These are phyloP conservation scores for Nothobranchius kuhntae DNA, from an alignment of 2,113 vertebrate genomes.

Conservation along the genomic window DNA sequence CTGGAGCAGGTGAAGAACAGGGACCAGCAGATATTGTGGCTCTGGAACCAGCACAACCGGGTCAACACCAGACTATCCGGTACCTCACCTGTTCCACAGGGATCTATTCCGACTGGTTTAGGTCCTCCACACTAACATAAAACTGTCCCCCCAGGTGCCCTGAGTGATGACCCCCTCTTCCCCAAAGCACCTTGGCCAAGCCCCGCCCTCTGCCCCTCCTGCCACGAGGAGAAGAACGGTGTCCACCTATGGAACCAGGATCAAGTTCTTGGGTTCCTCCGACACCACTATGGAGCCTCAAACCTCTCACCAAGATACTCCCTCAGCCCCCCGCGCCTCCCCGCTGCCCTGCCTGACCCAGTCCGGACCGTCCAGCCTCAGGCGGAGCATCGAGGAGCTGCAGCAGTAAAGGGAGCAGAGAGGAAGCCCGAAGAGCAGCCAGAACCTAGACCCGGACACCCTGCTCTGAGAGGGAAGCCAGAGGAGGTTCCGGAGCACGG, in stretches of 20 bases:
- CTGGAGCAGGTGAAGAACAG: conserved; percentile 73
- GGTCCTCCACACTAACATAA: no score
- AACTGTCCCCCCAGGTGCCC: conserved; percentile 77
- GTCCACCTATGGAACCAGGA: conserved; percentile 86
- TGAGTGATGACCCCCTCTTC: conserved; percentile 89
- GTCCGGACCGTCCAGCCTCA: background rate
- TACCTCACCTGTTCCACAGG: conserved; percentile 1
- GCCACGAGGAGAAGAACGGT: conserved; percentile 87
- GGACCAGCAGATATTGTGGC: conserved; percentile 87
- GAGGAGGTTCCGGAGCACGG: background rate
- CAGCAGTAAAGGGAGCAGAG: background rate
- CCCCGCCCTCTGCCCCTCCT: conserved; percentile 85
- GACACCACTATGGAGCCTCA: conserved; percentile 78
- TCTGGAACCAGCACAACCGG: conserved; percentile 93
- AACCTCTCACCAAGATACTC: conserved; percentile 82
- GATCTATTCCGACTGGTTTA: background rate
- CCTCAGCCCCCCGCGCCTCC: background rate
- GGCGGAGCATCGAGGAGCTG: conserved; percentile 9
- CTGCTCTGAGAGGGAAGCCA: background rate
- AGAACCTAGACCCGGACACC: background rate
- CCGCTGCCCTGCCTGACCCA: background rate
- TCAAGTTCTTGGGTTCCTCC: conserved; percentile 85
- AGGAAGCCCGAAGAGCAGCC: background rate
- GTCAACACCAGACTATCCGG: conserved; percentile 80
- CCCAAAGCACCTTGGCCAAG: conserved; percentile 92